Conservation (phyloP, 2,888 invertebrate genomes). For the Acanthosepion esculentum region DNA sequence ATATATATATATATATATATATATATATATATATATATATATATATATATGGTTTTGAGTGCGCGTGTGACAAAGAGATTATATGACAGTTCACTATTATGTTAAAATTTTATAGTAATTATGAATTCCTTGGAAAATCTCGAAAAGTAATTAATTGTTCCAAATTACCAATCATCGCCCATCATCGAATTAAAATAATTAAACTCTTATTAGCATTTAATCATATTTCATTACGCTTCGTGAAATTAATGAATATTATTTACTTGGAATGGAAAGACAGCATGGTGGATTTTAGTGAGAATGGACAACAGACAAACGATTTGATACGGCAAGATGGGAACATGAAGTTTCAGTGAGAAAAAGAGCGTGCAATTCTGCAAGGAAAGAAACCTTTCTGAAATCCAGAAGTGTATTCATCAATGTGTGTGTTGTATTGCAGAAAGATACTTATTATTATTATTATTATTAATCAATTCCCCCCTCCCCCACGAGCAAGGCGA, state of each 20-base stretch:
- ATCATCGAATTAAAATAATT: constrained; percentile 24
- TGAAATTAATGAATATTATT: constrained; percentile 2
- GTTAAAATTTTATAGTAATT: neutral
- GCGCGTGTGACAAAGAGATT: neutral
- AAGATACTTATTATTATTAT: too few species aligned
- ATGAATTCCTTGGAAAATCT: neutral
- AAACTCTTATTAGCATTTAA: neutral
- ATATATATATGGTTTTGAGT: neutral
- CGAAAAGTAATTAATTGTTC: constrained; percentile 25
- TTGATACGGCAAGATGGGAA: neutral
- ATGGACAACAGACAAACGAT: neutral
- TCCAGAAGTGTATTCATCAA: too few species aligned
- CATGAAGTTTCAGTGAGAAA: too few species aligned
- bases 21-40: neutral
- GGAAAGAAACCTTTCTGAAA: too few species aligned
- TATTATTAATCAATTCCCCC: too few species aligned
- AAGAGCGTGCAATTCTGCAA: too few species aligned
- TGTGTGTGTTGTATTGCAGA: too few species aligned
- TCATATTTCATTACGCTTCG: neutral
- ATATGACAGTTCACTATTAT: neutral
- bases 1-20: neutral
- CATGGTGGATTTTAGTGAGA: neutral
- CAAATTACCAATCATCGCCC: neutral
- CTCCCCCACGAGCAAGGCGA: too few species aligned
- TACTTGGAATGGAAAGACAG: neutral